Conservation (phyloP, 2,113 vertebrate genomes). For the Percina caprodes region DNA sequence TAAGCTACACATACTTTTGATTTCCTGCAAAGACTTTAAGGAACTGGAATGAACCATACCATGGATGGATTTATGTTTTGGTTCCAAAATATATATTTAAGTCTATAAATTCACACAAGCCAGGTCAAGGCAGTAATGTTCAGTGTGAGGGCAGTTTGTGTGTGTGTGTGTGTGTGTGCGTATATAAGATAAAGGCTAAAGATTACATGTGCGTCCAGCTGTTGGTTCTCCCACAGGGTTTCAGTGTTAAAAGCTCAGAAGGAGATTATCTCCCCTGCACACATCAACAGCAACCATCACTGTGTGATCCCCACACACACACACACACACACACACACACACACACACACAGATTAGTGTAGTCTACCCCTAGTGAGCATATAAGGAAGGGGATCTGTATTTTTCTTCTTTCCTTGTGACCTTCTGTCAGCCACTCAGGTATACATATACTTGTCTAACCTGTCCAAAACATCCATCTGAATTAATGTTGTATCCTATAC, state of each 20-base stretch:
- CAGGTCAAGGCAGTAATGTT: neutral
- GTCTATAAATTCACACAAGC: neutral
- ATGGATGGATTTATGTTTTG: neutral
- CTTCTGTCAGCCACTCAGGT: neutral
- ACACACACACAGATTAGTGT: neutral
- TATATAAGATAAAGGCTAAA: constrained; percentile 38
- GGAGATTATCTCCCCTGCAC: constrained; percentile 48
- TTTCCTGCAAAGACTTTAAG: neutral
- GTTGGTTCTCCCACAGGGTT: constrained; percentile 56
- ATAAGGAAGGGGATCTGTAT: constrained; percentile 20
- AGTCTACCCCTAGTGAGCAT: neutral
- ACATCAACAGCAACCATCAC: constrained; percentile 24
- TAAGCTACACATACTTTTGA: neutral
- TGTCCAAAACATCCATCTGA: constrained; percentile 12
- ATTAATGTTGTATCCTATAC: neutral
- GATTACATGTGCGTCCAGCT: constrained; percentile 66
- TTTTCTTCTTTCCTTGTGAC: constrained; percentile 12
- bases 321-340: neutral
- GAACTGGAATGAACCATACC: neutral
- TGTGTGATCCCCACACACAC: constrained; percentile 4
- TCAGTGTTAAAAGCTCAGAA: constrained; percentile 39
- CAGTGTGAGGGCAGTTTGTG: neutral
- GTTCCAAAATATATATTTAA: neutral
- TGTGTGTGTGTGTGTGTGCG: constrained; percentile 28
- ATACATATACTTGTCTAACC: constrained; percentile 13